A percentile compares a stretch with the other conserved stretches of the same genome.
Conservation (phyloP, 2,888 invertebrate species). For the Dynastes tityus region DNA sequence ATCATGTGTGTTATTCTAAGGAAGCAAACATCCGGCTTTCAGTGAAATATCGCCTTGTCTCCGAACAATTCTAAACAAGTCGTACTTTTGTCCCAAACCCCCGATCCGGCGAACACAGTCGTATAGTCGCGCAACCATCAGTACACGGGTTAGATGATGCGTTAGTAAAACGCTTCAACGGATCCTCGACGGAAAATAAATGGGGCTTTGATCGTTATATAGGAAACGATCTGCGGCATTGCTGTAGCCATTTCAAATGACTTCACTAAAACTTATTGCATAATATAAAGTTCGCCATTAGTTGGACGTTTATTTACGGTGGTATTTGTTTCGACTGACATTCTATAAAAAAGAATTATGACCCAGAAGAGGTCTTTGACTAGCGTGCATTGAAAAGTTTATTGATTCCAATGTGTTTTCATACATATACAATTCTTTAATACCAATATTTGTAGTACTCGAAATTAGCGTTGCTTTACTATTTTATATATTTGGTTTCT, state of each 20-base stretch:
- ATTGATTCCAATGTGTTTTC: background rate
- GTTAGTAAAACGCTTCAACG: slow-evolving; percentile 69
- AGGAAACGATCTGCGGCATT: slow-evolving; percentile 60
- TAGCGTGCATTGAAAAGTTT: background rate
- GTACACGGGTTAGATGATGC: slow-evolving; percentile 66
- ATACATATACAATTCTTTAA: no score
- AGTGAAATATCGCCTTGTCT: slow-evolving; percentile 70
- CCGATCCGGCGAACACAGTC: background rate
- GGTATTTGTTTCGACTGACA: slow-evolving; percentile 36
- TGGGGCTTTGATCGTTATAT: slow-evolving; percentile 68
- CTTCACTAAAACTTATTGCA: slow-evolving; percentile 62
- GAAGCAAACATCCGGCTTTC: slow-evolving; percentile 70
- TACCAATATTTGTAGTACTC: no score
- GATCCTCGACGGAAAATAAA: slow-evolving; percentile 67
- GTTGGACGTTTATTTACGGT: slow-evolving; percentile 63
- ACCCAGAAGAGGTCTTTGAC: background rate
- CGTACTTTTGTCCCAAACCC: slow-evolving; percentile 68
- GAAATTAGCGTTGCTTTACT: no score
- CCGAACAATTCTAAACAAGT: slow-evolving; percentile 69
- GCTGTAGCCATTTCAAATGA: slow-evolving; percentile 54
- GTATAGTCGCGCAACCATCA: no score
- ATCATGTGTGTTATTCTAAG: slow-evolving; percentile 70
- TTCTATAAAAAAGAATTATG: slow-evolving; percentile 15
- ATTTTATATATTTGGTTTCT: no score
- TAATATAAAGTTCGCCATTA: slow-evolving; percentile 63